phyloP scores from a whole-genome alignment of 2,888 invertebrate genomes.

The Furcula furcula region DNA sequence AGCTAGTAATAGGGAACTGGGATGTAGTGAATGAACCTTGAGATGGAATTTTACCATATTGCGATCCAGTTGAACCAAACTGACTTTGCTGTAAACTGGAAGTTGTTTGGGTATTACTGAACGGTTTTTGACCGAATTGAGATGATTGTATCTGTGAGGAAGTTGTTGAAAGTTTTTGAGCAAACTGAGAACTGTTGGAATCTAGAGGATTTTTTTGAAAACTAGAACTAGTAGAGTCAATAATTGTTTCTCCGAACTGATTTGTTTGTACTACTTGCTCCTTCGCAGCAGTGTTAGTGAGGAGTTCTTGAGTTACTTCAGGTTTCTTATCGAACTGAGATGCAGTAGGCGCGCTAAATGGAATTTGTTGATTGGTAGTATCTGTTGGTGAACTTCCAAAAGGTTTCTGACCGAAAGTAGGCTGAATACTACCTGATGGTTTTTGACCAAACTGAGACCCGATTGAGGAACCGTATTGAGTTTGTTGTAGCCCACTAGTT shows the following conservation, averaged over 20 bases:
- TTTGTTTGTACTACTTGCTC: not conserved
- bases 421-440: not conserved
- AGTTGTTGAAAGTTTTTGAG: not conserved
- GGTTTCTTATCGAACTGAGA: not conserved
- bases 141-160: not conserved
- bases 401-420: constrained; percentile 1
- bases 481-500: not conserved
- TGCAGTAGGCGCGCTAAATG: not conserved
- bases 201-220: not conserved
- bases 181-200: not conserved
- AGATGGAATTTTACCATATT: not conserved
- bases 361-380: not conserved
- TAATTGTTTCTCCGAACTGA: not conserved
- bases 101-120: not conserved
- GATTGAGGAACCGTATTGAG: not conserved
- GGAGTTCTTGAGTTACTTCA: not conserved
- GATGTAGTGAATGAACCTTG: not conserved
- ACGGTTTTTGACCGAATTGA: not conserved
- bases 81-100: not conserved
- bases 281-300: not conserved
- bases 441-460: not conserved
- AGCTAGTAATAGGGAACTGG: not conserved
- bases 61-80: constrained; percentile 1
- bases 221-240: not conserved
- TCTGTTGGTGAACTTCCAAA: constrained; percentile 1